Base-by-base conservation (phyloP, 2,113 vertebrate genomes). In the Thymallus thymallus region DNA sequence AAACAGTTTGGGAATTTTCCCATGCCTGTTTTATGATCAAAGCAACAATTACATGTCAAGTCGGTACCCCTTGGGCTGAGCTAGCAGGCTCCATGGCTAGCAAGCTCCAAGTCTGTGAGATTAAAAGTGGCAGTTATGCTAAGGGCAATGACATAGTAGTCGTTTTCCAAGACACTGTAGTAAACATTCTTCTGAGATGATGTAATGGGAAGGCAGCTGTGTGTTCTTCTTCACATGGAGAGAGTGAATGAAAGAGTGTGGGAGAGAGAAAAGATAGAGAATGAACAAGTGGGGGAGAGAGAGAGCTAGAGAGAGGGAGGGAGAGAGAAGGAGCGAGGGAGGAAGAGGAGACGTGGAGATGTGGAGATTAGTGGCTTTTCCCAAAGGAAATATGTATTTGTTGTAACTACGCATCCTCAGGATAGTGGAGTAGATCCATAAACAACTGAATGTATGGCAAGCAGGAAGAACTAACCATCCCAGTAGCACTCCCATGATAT, bases 181-280 rank as follows among this genome's bases (percentile, higher is more conserved):
- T 87, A 81, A 85, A 85, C 84, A 90, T 92, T 90, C 88, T 80
- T 91, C 12, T 5, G 70, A 7, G 56, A 71, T 74, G 78, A 81
- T 30, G 85, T 92, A 84, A 90, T 85, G 78, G 83, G 73, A 81
- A 78, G 84, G 69, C 86, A 89, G 85, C 83, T 90, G 84, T 69
- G 65, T 14, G 76, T 79, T 18, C 18, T 48, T 68, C 75, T 48
- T 68, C 75, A 67, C 45, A 64, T 68, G 73, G 46, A 62, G 41
- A 9, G 55, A 20, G 30, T 22, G 18, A 13, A 13, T 6, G 24
- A 32, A 20, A 64, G 26, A 51, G 67, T 55, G 46, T 48, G 32
- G 41, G 22, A 68, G 46, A 51, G 26, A 41, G 35, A 64, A 6
- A 14, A 65, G 60, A 29, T 23, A 63, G 58, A 23, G 41, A 7